phyloP scores from a whole-genome alignment of 2,113 vertebrate genomes.

The Penelope pileata region DNA sequence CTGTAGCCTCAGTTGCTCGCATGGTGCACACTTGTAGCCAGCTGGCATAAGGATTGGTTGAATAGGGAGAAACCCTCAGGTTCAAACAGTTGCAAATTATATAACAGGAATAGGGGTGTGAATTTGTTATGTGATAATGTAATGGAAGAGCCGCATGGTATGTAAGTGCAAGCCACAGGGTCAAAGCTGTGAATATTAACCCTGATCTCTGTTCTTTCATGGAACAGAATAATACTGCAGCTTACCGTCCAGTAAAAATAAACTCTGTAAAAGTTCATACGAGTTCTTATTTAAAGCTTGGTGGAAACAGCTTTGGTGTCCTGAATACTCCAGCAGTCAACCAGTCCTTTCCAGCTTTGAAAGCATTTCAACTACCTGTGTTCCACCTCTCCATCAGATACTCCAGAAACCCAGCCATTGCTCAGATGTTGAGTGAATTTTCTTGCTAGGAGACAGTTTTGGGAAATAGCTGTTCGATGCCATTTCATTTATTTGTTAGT shows the following conservation, averaged over 20 bases:
- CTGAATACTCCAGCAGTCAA: not conserved
- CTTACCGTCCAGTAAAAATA: not conserved
- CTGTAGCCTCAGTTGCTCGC: not conserved
- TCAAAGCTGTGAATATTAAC: not conserved
- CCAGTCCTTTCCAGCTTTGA: not conserved
- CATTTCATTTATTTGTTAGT: rapidly evolving
- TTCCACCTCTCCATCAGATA: not conserved
- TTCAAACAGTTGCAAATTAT: slow-evolving; percentile 17
- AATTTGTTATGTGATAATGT: slow-evolving; percentile 29
- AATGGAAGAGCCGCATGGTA: not conserved
- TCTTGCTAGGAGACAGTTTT: not conserved
- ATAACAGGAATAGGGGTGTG: not conserved
- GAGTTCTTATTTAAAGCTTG: slow-evolving; percentile 10
- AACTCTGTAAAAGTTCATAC: not conserved
- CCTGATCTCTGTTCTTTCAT: not conserved
- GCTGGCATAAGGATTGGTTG: not conserved
- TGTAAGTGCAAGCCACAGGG: not conserved
- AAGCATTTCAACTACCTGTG: not conserved
- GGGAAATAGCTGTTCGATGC: not conserved
- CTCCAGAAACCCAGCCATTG: not conserved
- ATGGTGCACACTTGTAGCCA: not conserved
- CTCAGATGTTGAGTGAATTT: not conserved
- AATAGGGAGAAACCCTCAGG: not conserved
- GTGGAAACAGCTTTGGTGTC: not conserved
- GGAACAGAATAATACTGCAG: not conserved